phyloP scores from a whole-genome alignment of 2,113 vertebrate genomes.

The Electrona antarctica region DNA sequence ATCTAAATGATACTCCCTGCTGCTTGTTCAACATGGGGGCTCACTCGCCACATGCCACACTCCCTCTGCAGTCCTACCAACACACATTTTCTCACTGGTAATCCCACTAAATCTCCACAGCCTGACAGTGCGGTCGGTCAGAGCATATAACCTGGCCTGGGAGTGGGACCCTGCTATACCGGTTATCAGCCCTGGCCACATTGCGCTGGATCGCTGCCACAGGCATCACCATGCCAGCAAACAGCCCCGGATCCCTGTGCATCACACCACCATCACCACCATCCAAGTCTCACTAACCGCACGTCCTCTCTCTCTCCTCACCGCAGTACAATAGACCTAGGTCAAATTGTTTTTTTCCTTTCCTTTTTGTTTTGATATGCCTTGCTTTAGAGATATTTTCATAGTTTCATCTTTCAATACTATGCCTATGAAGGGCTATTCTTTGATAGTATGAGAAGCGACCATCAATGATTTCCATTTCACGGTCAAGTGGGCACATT shows the following conservation, averaged over 20 bases:
- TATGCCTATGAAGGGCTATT: constrained; percentile 58
- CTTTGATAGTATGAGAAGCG: constrained; percentile 55
- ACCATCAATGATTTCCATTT: constrained; percentile 74
- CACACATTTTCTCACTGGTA: constrained; percentile 63
- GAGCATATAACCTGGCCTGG: constrained; percentile 55
- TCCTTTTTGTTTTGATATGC: background rate
- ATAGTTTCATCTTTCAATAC: constrained; percentile 67
- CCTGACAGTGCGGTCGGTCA: constrained; percentile 56
- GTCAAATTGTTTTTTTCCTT: background rate
- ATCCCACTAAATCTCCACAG: constrained; percentile 68
- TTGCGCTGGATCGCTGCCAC: constrained; percentile 60
- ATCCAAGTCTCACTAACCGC: background rate
- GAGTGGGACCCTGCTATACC: constrained; percentile 16
- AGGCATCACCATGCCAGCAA: constrained; percentile 42
- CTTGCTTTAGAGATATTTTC: constrained; percentile 44
- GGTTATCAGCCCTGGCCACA: constrained; percentile 71
- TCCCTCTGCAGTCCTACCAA: constrained; percentile 35
- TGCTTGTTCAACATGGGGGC: constrained; percentile 65
- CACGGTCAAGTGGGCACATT: constrained; percentile 70
- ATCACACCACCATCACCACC: constrained; percentile 8
- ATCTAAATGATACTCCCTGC: constrained; percentile 72
- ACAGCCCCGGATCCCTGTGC: constrained; percentile 35
- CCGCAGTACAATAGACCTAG: background rate
- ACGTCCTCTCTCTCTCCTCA: background rate
- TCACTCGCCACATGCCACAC: constrained; percentile 32